Base-by-base conservation (phyloP, 2,888 invertebrate genomes). In the Drosophila infuscata region DNA sequence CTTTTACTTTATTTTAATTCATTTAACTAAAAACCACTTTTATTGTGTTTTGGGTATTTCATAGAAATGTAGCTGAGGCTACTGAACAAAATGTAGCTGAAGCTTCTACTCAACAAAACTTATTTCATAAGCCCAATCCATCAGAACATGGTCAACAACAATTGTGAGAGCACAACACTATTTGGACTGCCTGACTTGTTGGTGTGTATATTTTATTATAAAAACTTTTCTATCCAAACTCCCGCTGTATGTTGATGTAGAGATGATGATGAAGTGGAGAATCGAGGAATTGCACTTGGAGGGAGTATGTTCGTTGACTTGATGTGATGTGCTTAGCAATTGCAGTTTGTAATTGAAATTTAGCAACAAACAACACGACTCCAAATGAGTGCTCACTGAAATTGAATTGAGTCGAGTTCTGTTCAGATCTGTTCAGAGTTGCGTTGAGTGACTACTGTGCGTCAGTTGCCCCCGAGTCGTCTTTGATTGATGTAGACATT, bases 401-500 rank as follows among this genome's bases (percentile, higher is more conserved):
- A 77, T 77, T 79, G 79, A 74, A 64, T 60, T 57, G 57, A 57
- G 41, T 74, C 65, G 54, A 70, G 46, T 57, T 70, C 30, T 65
- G 43, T 66, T 60, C 20, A 53, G 51, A 62, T 57, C 41, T 32
- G 61, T 38, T 7, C 35, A 11, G 68, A 84, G 74, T 81, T 56
- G 56, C 60, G 79, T 74, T 72, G 70, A 88, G 77, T 81, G 88
- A 88, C 81, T 88, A 46, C 46, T 46, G 46, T 46, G 81, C 78
- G 74, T 88, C 85, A 84, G 74, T 85, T 32, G 64, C 59, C 67
- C 63, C 58, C 38, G 43, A 67, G 70, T 80, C 36, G 46, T 38
- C 73, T 86, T 83, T 88, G 88, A 88, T 88, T 88, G 90, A 90
- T 88, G 90, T 90, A 88, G 89, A 88, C 82, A 82, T 87, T 88